phyloP scores from a whole-genome alignment of 2,113 vertebrate species.

The Xiphias gladius region DNA sequence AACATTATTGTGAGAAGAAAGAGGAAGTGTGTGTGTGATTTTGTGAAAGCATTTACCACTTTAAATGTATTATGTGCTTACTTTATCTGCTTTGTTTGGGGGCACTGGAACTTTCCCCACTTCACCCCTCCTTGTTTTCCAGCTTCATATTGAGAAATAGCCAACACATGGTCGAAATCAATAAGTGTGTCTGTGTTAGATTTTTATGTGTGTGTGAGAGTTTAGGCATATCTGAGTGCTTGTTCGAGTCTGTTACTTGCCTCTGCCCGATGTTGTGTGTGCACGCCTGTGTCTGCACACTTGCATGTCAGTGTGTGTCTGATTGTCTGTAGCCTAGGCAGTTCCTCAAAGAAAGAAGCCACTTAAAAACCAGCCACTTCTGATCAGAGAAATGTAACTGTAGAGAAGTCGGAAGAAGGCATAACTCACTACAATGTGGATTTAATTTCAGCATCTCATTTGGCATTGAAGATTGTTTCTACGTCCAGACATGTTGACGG shows the following conservation, averaged over 20 bases:
- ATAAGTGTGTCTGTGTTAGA: background rate
- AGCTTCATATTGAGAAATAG: background rate
- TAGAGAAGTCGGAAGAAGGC: background rate
- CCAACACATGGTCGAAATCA: conserved; percentile 24
- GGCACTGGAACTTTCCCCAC: background rate
- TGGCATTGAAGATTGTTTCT: background rate
- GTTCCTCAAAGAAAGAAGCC: background rate
- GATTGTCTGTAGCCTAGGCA: background rate
- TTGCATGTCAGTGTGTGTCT: too few species aligned
- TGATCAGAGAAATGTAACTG: too few species aligned
- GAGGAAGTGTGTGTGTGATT: background rate
- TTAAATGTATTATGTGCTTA: background rate
- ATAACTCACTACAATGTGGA: background rate
- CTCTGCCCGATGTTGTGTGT: too few species aligned
- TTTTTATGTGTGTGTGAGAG: too few species aligned
- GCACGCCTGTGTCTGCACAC: too few species aligned
- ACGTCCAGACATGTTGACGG: conserved; percentile 13
- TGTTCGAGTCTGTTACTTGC: background rate
- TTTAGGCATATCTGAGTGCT: background rate
- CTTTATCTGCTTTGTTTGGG: background rate
- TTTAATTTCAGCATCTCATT: background rate
- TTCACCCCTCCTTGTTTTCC: background rate
- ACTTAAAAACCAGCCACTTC: background rate
- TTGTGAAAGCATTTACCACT: background rate
- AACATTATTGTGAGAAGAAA: background rate